Conservation (phyloP, 2,888 invertebrate species). For the Eulithis prunata region DNA sequence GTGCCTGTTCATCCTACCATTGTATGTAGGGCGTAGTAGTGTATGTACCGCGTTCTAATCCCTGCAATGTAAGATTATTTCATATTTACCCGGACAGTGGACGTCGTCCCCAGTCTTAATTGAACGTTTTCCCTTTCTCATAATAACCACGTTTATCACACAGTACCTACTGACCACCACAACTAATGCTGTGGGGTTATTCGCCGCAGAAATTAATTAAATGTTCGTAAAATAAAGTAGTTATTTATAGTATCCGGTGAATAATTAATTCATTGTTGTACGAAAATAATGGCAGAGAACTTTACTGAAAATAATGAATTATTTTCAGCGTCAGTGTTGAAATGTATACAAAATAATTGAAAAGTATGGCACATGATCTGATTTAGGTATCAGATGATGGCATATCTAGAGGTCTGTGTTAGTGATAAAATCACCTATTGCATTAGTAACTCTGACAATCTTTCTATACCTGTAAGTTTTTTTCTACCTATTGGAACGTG, state of each 20-base stretch:
- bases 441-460: too few species aligned
- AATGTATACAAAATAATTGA: too few species aligned
- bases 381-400: too few species aligned
- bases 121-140: slow-evolving; percentile 59
- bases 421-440: too few species aligned
- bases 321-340: neutral
- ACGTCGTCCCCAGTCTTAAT: slow-evolving; percentile 57
- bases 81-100: slow-evolving; percentile 59
- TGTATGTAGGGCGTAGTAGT: slow-evolving; percentile 29
- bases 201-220: slow-evolving; percentile 26
- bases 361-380: too few species aligned
- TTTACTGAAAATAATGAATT: neutral
- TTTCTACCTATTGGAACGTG: too few species aligned
- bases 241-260: too few species aligned
- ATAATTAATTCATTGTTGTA: neutral
- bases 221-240: slow-evolving; percentile 7
- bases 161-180: slow-evolving; percentile 1
- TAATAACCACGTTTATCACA: slow-evolving; percentile 28
- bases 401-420: too few species aligned
- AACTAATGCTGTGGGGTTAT: slow-evolving; percentile 15
- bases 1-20: slow-evolving; percentile 45
- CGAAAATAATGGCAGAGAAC: neutral
- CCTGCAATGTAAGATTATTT: slow-evolving; percentile 61
- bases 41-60: slow-evolving; percentile 47
- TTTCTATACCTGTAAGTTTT: too few species aligned